A percentile compares a stretch with the other conserved stretches of the same genome.
These are phyloP conservation scores for Copsychus sechellarum DNA, from an alignment of 2,113 vertebrate genomes.

Conservation along the genomic window DNA sequence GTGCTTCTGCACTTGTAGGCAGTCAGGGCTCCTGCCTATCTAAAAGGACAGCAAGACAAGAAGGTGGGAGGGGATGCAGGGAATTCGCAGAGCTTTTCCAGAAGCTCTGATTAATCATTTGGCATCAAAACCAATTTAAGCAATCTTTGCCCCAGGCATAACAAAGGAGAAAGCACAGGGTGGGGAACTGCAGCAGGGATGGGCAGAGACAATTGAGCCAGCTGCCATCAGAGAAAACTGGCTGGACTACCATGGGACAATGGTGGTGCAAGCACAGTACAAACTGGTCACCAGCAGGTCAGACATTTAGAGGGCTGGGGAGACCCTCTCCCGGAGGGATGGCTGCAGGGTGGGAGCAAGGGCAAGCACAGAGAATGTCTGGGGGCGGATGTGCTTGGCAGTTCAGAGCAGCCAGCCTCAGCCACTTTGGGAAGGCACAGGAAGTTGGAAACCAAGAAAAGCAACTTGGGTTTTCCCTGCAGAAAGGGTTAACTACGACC, in stretches of 20 bases:
- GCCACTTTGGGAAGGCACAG: neutral
- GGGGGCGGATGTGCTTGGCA: fast-evolving
- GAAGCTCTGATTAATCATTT: neutral
- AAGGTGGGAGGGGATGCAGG: neutral
- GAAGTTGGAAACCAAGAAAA: neutral
- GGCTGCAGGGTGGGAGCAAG: neutral
- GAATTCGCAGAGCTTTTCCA: neutral
- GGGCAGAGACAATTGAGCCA: neutral
- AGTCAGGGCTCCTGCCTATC: neutral
- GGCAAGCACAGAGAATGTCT: neutral
- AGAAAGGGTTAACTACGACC: neutral
- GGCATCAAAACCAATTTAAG: neutral
- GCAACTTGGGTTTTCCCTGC: neutral
- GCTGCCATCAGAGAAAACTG: neutral
- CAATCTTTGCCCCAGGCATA: conserved; percentile 35
- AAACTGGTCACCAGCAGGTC: neutral
- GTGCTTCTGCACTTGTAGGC: neutral
- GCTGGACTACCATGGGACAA: neutral
- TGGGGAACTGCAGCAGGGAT: neutral
- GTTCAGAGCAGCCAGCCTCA: neutral
- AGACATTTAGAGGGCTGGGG: neutral
- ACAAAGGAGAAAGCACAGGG: conserved; percentile 9
- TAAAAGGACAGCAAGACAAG: neutral
- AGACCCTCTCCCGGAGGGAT: fast-evolving
- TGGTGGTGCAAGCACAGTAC: neutral